Conservation (phyloP, 2,797 vertebrate species). For the Chaetodon trifasciatus region DNA sequence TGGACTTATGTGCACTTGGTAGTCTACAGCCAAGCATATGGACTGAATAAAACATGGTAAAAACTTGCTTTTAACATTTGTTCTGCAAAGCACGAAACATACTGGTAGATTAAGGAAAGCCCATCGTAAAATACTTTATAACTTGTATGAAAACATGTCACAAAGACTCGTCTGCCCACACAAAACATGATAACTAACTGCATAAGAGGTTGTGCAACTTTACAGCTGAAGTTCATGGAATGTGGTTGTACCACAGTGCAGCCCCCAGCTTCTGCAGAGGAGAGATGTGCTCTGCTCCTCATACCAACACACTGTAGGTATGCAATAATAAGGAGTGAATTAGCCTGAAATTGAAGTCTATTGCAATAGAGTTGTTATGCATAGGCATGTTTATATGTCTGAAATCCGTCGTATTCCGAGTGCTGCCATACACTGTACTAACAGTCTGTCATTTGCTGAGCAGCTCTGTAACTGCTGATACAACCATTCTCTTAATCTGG, state of each 20-base stretch:
- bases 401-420: constrained; percentile 62
- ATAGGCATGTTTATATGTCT: constrained; percentile 61
- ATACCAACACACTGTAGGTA: constrained; percentile 4
- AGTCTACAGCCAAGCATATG: constrained; percentile 32
- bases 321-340: constrained; percentile 49
- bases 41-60: constrained; percentile 29
- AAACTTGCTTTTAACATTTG: constrained; percentile 28
- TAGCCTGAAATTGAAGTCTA: constrained; percentile 45
- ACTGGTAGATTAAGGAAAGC: constrained; percentile 37
- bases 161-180: constrained; percentile 49
- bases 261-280: constrained; percentile 8
- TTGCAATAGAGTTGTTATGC: constrained; percentile 42
- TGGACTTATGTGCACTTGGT: constrained; percentile 14
- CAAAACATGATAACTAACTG: constrained; percentile 39
- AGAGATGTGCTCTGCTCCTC: constrained; percentile 24
- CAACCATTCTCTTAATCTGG: constrained; percentile 78
- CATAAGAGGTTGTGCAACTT: constrained; percentile 38
- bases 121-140: constrained; percentile 54
- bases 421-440: constrained; percentile 56
- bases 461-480: constrained; percentile 79
- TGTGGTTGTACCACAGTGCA: constrained; percentile 12
- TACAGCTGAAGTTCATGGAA: constrained; percentile 35
- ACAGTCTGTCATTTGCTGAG: constrained; percentile 78
- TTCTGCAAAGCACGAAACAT: constrained; percentile 3
- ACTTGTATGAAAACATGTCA: constrained; percentile 48